Evolutionary conservation across 2,113 vertebrate genomes (phyloP).

Genomic region (Serilophus lunatus): DNA sequence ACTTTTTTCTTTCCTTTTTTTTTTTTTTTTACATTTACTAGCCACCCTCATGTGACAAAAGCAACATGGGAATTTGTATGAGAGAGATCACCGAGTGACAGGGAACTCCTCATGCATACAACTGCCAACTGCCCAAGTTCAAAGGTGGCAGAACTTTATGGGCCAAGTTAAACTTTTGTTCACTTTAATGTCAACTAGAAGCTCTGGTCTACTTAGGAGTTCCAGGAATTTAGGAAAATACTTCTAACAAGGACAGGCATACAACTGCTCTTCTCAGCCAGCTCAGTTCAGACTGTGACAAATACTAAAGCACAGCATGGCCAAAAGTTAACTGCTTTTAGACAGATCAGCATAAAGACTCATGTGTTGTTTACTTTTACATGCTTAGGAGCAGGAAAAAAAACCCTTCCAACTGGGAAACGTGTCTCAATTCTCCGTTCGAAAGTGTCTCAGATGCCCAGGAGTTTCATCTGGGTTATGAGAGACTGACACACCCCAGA

Average conservation of each 20-base stretch:
- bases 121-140: not conserved
- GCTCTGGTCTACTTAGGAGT: not conserved
- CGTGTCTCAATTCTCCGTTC: not conserved
- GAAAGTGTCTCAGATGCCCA: not conserved
- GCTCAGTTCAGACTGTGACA: not conserved
- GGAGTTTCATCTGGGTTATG: not conserved
- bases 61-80: fast-evolving
- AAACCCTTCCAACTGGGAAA: not conserved
- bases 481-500: not conserved
- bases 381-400: not conserved
- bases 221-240: not conserved
- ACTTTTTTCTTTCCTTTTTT: too few species aligned
- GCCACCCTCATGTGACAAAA: not conserved
- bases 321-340: not conserved
- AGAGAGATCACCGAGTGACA: not conserved
- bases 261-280: not conserved
- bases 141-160: not conserved
- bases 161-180: not conserved
- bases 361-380: not conserved
- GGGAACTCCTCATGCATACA: not conserved
- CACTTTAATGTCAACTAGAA: not conserved
- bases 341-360: not conserved
- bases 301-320: not conserved
- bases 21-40: not conserved
- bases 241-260: not conserved